These are phyloP conservation scores for Eudyptes chrysolophus DNA, from an alignment of 2,113 vertebrate genomes.

Conservation along the genomic window DNA sequence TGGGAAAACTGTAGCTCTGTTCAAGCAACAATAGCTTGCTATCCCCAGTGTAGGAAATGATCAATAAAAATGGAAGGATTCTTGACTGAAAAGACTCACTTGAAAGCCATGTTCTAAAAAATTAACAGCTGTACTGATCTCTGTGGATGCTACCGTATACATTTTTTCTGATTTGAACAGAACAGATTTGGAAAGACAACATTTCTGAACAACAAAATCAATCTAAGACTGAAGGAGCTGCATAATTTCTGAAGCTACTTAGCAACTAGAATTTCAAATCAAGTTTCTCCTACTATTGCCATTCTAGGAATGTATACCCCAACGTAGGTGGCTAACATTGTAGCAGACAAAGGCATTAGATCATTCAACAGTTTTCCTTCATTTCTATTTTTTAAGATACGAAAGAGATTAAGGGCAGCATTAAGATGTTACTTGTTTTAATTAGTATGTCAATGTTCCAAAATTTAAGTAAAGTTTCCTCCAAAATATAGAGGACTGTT, in stretches of 20 bases:
- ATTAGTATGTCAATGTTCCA: neutral
- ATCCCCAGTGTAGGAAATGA: neutral
- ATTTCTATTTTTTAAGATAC: neutral
- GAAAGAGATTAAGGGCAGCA: neutral
- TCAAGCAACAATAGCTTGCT: neutral
- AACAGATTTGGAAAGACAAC: neutral
- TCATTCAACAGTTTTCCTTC: neutral
- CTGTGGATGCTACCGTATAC: neutral
- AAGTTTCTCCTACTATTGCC: neutral
- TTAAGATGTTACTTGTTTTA: neutral
- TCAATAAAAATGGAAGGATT: neutral
- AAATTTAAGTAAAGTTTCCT: neutral
- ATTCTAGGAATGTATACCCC: neutral
- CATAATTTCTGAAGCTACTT: neutral
- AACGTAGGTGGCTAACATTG: neutral
- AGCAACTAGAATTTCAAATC: neutral
- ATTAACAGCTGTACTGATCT: neutral
- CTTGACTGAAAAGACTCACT: neutral
- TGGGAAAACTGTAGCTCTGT: neutral
- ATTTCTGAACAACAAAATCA: neutral
- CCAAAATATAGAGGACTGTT: neutral
- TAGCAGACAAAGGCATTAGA: neutral
- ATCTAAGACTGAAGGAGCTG: neutral
- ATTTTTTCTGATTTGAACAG: neutral
- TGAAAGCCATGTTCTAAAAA: neutral